Base-by-base conservation (phyloP, 1,140 invertebrate species). In the Tyrophagus putrescentiae region DNA sequence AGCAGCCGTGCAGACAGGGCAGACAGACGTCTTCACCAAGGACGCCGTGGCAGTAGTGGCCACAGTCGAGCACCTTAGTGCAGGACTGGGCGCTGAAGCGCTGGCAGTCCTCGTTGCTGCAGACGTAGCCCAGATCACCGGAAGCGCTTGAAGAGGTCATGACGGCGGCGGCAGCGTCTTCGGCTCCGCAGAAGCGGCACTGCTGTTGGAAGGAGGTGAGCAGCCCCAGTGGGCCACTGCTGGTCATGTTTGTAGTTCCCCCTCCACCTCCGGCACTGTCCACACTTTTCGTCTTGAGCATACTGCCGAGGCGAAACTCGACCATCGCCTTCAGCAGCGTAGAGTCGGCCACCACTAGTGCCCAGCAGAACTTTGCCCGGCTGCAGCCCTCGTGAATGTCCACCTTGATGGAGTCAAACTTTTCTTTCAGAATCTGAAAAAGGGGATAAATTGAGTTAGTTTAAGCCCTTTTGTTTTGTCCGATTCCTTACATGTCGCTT, bases 301-400 rank as follows among this genome's bases (percentile, higher is more conserved):
- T n/a, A 34, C 64, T 69, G 64, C 84, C 87, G 66, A 87, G 84
- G 27, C 92, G 78, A 69, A 96, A 93, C 71, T 98, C 93, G 3
- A 95, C 83, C 69, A 97, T 76, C 0, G 87, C 89, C 72, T 96
- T 96, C 1, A 97, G 72, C 0, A 89, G 95, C 61, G 84, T 81
- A 0, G 87, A 86, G 68, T 97, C 92, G 1, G 92, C 89, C 4
- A 97, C 72, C 3, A 90, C 82, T 65, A 96, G 76, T 0, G 96
- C 76, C 91, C 91, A 96, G 70, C 94, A 95, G 1, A 97, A 74
- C 70, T 97, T 97, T 0, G 86, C 92, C 52, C 92, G 77, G 0
- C 91, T 91, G 70, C 92, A 96, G 0, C 91, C 90, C 72, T 97
- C 92, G 69, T 97, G 92, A 11, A 95, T 76, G 72, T 96, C 91